phyloP scores from a whole-genome alignment of 2,113 vertebrate species.

The Amphiprion percula region DNA sequence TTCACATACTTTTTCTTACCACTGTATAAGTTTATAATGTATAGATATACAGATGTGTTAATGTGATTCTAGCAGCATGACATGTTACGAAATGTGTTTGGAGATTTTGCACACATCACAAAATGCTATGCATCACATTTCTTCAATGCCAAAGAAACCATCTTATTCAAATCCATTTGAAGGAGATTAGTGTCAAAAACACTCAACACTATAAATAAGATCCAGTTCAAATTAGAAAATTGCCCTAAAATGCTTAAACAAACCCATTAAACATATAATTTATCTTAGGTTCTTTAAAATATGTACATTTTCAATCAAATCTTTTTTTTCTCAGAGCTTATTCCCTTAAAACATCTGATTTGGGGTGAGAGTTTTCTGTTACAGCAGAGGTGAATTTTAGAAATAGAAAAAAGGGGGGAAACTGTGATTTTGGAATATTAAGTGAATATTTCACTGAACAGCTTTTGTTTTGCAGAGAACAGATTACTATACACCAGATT shows the following conservation, averaged over 20 bases:
- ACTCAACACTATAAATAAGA: background rate
- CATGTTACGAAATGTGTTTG: background rate
- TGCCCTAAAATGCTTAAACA: no score
- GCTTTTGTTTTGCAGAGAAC: constrained; percentile 10
- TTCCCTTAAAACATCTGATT: background rate
- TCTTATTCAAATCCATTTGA: background rate
- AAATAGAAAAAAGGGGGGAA: constrained; percentile 14
- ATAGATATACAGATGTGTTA: background rate
- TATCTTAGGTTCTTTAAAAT: no score
- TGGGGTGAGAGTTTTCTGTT: constrained; percentile 5
- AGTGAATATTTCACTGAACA: constrained; percentile 5
- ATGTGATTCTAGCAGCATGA: background rate
- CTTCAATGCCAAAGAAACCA: no score
- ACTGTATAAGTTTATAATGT: no score
- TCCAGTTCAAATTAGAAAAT: no score
- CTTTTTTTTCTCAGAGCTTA: background rate
- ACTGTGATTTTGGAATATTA: constrained; percentile 14
- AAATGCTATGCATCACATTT: no score
- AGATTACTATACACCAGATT: background rate
- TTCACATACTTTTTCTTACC: no score
- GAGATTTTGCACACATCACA: no score
- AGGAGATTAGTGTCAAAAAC: background rate
- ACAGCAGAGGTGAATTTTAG: background rate
- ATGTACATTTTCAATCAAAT: no score
- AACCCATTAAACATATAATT: no score